Evolutionary conservation across 2,797 vertebrate species (phyloP), one percentile per base, ranked within the genome.

Genomic region (Decapterus maruadsi): DNA sequence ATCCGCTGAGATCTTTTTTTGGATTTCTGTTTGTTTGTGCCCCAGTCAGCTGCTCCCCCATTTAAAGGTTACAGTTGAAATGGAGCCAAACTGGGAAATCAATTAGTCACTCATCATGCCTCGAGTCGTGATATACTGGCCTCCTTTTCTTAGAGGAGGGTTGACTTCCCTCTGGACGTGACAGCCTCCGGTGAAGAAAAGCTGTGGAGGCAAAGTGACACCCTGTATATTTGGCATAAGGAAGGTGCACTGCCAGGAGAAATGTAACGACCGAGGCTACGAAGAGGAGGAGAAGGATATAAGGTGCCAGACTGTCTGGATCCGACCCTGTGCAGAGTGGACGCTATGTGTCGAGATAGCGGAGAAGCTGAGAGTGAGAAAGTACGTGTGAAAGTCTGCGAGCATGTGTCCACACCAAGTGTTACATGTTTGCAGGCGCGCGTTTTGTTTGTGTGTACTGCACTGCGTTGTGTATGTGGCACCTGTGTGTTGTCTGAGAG

Each of bases 221-320:
- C 68, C 40, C n/a, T 31, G 31, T 48, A 59, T 59, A 84, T 75
- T 61, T 78, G 78, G 65, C 73, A 70, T 75, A 50, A 63, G 55
- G 65, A 68, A 71, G 43, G 70, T 68, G 71, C 54, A 46, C 53
- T 70, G 34, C 67, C 34, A 17, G 40, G 56, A 40, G 63, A 77
- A 80, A 73, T 75, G 78, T 73, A 80, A 83, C 60, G 83, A 82
- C 65, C 65, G 64, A 57, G 1, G 65, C 56, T 16, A 67, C 56
- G 64, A 29, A 78, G 57, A 64, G 53, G 86, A 40, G 19, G 53
- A 73, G 56, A 74, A 38, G 54, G 62, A 77, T 80, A 42, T 13
- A 61, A 81, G 87, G 89, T 83, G 86, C 90, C 90, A 91, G 90
- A 91, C 82, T 77, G 90, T 91, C 87, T 90, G 90, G 76, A 88